Base-by-base conservation (phyloP, 1,140 invertebrate species). In the Akabosia matsudoensis region DNA sequence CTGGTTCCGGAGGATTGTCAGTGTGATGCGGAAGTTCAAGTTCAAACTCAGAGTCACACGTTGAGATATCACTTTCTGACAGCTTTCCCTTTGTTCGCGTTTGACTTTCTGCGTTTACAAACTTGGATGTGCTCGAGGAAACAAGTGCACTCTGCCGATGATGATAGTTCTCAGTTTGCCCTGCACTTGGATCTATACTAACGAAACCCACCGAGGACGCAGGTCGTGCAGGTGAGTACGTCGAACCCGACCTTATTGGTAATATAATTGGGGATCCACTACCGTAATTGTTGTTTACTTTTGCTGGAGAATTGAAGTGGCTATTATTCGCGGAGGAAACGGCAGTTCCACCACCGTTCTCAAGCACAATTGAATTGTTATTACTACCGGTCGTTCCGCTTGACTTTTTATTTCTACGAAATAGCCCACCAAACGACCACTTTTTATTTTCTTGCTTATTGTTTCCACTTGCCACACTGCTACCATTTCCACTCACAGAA, bases 381-480 rank as follows among this genome's bases (percentile, higher is more conserved):
- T 67, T 67, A 2, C 7, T 30, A 10, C 3, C 22, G 3, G 61
- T 28, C 4, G 24, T 13, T 30, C 3, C 28, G n/a, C 10, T 10
- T n/a, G 61, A 67, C 7, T 33, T 67, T 70, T 52, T 52, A 28
- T 79, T 79, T 70, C 76, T 76, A 34, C 61, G 28, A 71, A 81
- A 81, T 1, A 81, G 45, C 24, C 76, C 78, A 70, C 80, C 80
- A 74, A 81, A 81, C 61, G 24, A 76, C 80, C 80, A 81, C 75
- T 79, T 79, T 56, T 79, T 81, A 51, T 72, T 72, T 34, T 28
- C 70, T 24, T 72, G 33, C 28, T 34, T 72, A 72, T n/a, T 34
- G 28, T 13, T 24, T 28, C 24, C 28, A 70, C 33, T 31, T 3
- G 33, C 54, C 13, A 13, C n/a, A 22, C 2, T n/a, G 18, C 37